phyloP scores from a whole-genome alignment of 2,888 invertebrate species.

The Nebria brevicollis region DNA sequence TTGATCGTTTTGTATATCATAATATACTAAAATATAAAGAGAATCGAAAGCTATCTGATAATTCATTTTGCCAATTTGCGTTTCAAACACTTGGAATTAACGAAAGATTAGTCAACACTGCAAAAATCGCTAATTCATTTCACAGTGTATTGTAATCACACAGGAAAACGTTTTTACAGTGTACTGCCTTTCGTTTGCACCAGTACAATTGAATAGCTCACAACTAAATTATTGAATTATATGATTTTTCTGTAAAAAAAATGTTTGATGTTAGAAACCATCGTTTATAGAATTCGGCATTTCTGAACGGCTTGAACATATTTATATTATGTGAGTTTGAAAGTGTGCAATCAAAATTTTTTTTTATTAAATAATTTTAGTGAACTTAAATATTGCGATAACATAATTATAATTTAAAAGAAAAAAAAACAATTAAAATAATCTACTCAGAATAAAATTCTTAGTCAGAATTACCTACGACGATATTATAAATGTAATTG shows the following conservation, averaged over 20 bases:
- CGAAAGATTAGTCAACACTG: no score
- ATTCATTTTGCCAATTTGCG: no score
- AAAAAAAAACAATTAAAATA: not conserved
- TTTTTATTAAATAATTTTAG: not conserved
- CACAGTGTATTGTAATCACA: no score
- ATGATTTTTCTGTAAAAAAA: not conserved
- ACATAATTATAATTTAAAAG: not conserved
- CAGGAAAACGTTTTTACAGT: no score
- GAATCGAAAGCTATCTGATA: no score
- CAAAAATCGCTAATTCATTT: no score
- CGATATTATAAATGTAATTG: slow-evolving; percentile 41
- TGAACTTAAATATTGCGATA: not conserved
- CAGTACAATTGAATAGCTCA: not conserved
- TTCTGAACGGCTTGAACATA: not conserved
- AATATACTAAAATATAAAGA: no score
- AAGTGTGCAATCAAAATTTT: not conserved
- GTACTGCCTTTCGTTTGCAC: no score
- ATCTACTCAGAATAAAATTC: slow-evolving; percentile 26
- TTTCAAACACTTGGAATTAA: no score
- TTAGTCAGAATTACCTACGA: slow-evolving; percentile 41
- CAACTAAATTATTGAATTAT: not conserved
- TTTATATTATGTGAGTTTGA: not conserved
- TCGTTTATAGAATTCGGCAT: not conserved
- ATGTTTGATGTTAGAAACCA: not conserved
- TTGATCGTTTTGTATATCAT: no score